Evolutionary conservation across 1,140 invertebrate genomes (phyloP), one percentile per base, ranked within the genome.

Genomic region (Apis laboriosa): DNA sequence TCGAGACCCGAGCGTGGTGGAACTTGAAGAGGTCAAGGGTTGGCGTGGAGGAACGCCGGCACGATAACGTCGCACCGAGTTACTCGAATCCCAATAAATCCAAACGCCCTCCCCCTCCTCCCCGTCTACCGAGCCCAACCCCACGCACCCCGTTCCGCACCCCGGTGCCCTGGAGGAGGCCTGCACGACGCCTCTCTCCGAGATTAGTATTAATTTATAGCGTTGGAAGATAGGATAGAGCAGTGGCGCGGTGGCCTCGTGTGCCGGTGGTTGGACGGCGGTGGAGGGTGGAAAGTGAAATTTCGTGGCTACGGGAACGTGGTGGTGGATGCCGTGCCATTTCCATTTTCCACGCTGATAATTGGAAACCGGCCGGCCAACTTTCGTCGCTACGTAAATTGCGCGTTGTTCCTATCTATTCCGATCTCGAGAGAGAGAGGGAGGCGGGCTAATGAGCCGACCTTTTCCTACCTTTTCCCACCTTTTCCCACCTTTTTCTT

Each of bases 201-300:
- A 90, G 89, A 90, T 90, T 90, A 90, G 86, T 90, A 90, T 90
- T 90, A 90, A 90, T 90, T 90, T 90, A 90, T 89, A 90, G 89
- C 86, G 77, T 64, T 79, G 83, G 82, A 70, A 87, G 88, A 89
- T 89, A 89, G 85, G 87, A 89, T 80, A 78, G 84, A 88, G 79
- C 56, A 73, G 55, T 66, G 43, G 58, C 49, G 24, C 34, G 55
- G 49, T 55, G 63, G 61, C 74, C 34, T 34, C 34, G 34, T 34
- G 34, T 34, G 77, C 17, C 15, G 71, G 55, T 43, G 71, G 56
- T 49, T 7, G 34, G 70, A 9, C 72, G 72, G 24, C 67, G 78
- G 53, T 55, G 76, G 58, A 66, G 88, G 84, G 77, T 86, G 87
- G 84, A 89, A 89, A 89, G 88, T 89, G 88, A 89, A 90, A 89